A percentile compares a stretch with the other conserved stretches of the same genome.
These are phyloP conservation scores for Nipponacmea schrenckii DNA, from an alignment of 2,888 invertebrate genomes.

Conservation along the genomic window DNA sequence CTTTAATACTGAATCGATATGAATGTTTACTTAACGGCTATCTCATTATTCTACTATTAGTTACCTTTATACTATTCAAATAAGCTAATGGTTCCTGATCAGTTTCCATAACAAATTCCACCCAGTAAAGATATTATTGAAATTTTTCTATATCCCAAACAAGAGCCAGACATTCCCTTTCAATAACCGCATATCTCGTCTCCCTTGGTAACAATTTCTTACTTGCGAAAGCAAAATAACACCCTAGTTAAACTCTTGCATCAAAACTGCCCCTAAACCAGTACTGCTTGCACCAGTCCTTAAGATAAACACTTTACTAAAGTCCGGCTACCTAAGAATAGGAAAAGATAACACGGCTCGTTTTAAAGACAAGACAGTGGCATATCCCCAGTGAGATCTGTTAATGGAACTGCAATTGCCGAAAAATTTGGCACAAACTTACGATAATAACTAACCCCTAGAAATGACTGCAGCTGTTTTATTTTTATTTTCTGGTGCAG, in stretches of 20 bases:
- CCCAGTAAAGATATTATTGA: neutral
- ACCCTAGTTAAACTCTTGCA: neutral
- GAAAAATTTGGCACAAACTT: no score
- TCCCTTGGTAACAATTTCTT: slow-evolving; percentile 30
- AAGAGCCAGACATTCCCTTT: neutral
- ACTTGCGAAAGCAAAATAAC: neutral
- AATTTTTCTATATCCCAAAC: slow-evolving; percentile 3
- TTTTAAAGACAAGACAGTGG: neutral
- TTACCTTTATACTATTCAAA: no score
- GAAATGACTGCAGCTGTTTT: no score
- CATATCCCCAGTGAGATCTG: neutral
- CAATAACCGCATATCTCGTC: slow-evolving; percentile 7
- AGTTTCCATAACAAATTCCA: neutral
- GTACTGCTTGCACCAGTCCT: neutral
- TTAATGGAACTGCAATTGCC: no score
- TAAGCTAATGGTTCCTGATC: neutral
- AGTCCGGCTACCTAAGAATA: neutral
- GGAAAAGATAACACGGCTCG: neutral
- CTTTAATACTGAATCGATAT: no score
- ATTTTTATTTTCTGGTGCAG: no score
- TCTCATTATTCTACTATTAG: no score
- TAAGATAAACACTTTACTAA: neutral
- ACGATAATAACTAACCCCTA: no score
- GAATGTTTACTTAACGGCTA: no score
- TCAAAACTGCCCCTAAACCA: neutral